Evolutionary conservation across 1,140 invertebrate species (phyloP), one percentile per base, ranked within the genome.

Genomic region (Heliconius eleuchia): DNA sequence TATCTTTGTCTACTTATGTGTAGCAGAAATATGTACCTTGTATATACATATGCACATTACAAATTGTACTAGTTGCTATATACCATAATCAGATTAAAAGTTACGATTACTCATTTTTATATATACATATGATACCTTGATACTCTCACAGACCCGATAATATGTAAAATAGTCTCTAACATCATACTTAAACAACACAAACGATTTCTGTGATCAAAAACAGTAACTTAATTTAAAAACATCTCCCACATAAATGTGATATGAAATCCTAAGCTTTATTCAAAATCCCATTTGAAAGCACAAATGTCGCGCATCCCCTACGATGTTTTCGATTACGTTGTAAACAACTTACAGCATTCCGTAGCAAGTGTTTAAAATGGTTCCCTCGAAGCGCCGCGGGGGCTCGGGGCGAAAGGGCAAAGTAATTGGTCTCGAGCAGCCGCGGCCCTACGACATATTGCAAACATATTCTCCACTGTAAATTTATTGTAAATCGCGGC

Each of bases 391-490:
- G 74, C 73, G 82, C 71, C 76, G 80, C 80, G 74, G 82, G 81
- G 19, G 82, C 60, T 74, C 80, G 78, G 83, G 84, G 78, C 80
- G 80, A 86, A 84, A 86, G 86, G 86, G 82, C 87, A 86, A 83
- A 86, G 82, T 84, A 83, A 89, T 89, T 80, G 86, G 84, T 87
- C 83, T 87, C 84, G 76, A 84, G 83, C 81, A 82, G 76, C 71
- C 85, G 71, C 80, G 78, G 79, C 81, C 86, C 82, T 78, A 82
- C 87, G 85, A 92, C 91, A 93, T 91, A 94, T 92, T 91, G 92
- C 89, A 88, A 92, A 94, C 92, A 94, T 93, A 94, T 93, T 94
- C 91, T 87, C 85, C 88, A 86, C 88, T 93, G 89, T 89, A 92
- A 92, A 92, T 92, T 91, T 92, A 92, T 92, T 91, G 92, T 92